A percentile compares a stretch with the other conserved stretches of the same genome.
Conservation (phyloP, 2,113 vertebrate genomes). For the Heterotilapia buettikoferi region DNA sequence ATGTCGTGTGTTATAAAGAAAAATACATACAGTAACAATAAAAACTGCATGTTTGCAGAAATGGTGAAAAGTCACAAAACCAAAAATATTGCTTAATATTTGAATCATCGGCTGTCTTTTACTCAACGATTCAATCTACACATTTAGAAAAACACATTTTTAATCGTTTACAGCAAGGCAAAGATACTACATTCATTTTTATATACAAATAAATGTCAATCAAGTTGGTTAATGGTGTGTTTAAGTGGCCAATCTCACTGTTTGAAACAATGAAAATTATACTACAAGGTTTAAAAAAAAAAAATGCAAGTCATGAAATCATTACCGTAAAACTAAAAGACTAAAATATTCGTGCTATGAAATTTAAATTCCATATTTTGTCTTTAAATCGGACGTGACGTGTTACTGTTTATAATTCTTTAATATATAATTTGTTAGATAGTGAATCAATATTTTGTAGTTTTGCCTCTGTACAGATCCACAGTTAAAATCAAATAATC, state of each 20-base stretch:
- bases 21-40: neutral
- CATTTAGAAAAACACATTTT: accelerated
- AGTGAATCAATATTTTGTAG: neutral
- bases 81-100: neutral
- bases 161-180: accelerated
- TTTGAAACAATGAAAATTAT: neutral
- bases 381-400: neutral
- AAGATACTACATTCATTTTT: accelerated
- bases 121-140: neutral
- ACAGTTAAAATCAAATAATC: neutral
- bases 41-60: neutral
- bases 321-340: neutral
- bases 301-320: neutral
- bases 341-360: neutral
- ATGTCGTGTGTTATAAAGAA: neutral
- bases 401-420: neutral
- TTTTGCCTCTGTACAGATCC: neutral
- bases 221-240: neutral
- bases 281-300: neutral
- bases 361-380: neutral
- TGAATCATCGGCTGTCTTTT: neutral
- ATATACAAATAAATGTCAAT: neutral
- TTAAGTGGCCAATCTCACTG: neutral
- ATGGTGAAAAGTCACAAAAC: neutral
- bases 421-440: neutral